A percentile compares a stretch with the other conserved stretches of the same genome.
Evolutionary conservation across 2,888 invertebrate genomes (phyloP).

Genomic region (Andrena haemorrhoa): DNA sequence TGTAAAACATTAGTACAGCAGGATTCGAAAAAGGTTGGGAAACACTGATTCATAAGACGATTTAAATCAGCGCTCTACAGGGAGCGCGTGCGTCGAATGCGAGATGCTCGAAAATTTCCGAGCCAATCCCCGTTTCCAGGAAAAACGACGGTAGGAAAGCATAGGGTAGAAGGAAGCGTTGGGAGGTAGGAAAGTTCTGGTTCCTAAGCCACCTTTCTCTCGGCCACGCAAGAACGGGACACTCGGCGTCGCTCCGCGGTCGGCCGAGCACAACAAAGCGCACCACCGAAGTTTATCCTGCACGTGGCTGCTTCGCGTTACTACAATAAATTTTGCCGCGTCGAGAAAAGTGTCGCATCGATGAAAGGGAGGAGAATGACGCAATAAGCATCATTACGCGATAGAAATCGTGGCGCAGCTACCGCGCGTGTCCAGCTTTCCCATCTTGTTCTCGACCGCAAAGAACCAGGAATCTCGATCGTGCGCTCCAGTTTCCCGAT

Average conservation of each 20-base stretch:
- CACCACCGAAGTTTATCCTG: neutral
- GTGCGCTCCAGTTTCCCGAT: slow-evolving; percentile 9
- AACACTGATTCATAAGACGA: no score
- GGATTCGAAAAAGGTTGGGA: no score
- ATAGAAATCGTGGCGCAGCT: slow-evolving; percentile 11
- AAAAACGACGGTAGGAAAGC: neutral
- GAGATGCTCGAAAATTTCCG: neutral
- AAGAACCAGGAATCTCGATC: slow-evolving; percentile 7
- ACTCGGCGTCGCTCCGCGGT: neutral
- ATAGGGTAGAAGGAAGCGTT: neutral
- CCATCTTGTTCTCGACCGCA: slow-evolving; percentile 3
- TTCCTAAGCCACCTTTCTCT: slow-evolving; percentile 53
- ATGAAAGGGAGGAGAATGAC: slow-evolving; percentile 12
- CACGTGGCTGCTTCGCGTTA: neutral
- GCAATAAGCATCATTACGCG: slow-evolving; percentile 36
- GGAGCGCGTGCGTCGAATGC: neutral
- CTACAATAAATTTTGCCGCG: neutral
- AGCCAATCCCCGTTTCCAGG: neutral
- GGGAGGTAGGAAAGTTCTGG: slow-evolving; percentile 8
- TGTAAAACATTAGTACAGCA: no score
- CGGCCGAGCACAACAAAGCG: slow-evolving; percentile 7
- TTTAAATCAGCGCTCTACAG: neutral
- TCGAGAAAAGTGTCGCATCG: neutral
- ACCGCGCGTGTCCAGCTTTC: slow-evolving; percentile 20
- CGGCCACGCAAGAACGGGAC: slow-evolving; percentile 11